Base-by-base conservation (phyloP, 2,797 vertebrate genomes). In the Tapirus indicus region DNA sequence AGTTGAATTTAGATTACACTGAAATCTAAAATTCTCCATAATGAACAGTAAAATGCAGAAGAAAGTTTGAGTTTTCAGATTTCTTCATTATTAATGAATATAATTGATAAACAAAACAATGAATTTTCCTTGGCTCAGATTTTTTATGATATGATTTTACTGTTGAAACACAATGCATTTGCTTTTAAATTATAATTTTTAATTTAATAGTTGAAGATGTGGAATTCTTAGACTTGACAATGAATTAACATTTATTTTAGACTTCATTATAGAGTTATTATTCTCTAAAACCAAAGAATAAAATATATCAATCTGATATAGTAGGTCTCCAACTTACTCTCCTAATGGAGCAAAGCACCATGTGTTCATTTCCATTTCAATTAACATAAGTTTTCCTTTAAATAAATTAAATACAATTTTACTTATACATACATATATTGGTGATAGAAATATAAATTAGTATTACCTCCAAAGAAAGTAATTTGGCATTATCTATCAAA, bases 221-320 rank as follows among this genome's bases (percentile, higher is more conserved):
- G 41, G 23, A 90, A 93, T 54, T 82, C 54, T 75, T 62, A 71
- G 9, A 77, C 32, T 62, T 77, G 6, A 44, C 44, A 47, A 27
- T 58, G 14, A 95, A 90, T 74, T 95, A 83, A 35, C 16, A 62
- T 93, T 95, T 86, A 38, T 74, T 90, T 58, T 78, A 90, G 29
- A 47, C 13, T 96, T 72, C 23, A 54, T 6, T 58, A 68, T 49
- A 77, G 38, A 68, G 49, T 38, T 78, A 52, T 41, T 71, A 52
- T 75, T 92, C 54, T 79, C 13, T 74, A 71, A 79, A 74, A 92
- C 7, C 29, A 83, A 86, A 95, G 25, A 92, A 75, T 62, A 49
- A 78, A 71, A 79, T 84, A 82, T 12, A 64, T 84, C 58, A 17
- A 58, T 60, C 13, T 82, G 47, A 8, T 66, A 49, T 72, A 84